A percentile compares a stretch with the other conserved stretches of the same genome.
These are phyloP conservation scores for Zosterops borbonicus DNA, from an alignment of 2,113 vertebrate genomes.

Conservation along the genomic window DNA sequence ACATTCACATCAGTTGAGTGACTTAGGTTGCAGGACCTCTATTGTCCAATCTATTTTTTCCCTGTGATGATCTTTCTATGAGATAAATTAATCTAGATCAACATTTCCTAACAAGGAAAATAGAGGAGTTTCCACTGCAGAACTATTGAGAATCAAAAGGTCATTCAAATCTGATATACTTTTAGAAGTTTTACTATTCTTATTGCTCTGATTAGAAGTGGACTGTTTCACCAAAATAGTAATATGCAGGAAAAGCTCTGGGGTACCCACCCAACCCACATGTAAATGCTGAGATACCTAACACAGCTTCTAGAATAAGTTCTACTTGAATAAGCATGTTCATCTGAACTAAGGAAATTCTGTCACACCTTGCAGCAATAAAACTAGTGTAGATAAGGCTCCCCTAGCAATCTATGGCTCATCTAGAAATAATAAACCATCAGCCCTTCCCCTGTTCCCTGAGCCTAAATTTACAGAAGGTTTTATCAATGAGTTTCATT, in stretches of 20 bases:
- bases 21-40: neutral
- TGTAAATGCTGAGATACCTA: neutral
- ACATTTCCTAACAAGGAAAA: slow-evolving; percentile 37
- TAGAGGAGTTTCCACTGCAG: slow-evolving; percentile 12
- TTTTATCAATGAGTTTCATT: neutral
- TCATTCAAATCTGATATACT: slow-evolving; percentile 40
- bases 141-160: slow-evolving; percentile 47
- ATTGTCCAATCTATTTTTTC: slow-evolving; percentile 42
- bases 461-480: neutral
- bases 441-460: neutral
- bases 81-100: slow-evolving; percentile 34
- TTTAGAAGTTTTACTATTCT: neutral
- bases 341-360: neutral
- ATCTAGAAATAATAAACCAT: neutral
- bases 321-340: neutral
- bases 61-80: neutral
- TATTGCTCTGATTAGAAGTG: neutral
- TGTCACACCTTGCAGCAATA: neutral
- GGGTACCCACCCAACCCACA: neutral
- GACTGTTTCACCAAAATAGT: slow-evolving; percentile 32
- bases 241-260: neutral
- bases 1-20: neutral
- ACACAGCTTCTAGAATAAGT: neutral
- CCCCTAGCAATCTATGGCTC: neutral
- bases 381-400: neutral